Conservation (phyloP, 2,888 invertebrate genomes). For the Halictus quadricinctus region DNA sequence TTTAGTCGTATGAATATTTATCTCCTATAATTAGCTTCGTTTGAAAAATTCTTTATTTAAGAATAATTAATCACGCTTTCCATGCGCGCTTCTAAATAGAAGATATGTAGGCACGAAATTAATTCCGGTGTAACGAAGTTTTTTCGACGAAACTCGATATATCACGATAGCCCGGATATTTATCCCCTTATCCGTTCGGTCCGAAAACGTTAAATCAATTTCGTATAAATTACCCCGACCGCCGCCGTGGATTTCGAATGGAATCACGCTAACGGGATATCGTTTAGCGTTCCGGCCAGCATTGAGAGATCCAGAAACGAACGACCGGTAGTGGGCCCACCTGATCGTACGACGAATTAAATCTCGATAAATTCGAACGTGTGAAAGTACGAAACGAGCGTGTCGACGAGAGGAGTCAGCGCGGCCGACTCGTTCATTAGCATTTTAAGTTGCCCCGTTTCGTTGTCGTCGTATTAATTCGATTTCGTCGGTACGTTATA, state of each 20-base stretch:
- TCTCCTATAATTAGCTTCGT: not conserved
- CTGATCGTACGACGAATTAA: constrained; percentile 62
- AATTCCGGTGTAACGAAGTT: constrained; percentile 12
- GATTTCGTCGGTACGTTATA: constrained; percentile 45
- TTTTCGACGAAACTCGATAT: not conserved
- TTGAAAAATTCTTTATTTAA: not conserved
- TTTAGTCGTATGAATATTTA: not conserved
- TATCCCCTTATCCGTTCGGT: not conserved
- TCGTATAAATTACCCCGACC: constrained; percentile 14
- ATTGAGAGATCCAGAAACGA: constrained; percentile 44
- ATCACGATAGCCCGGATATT: not conserved
- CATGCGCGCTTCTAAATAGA: not conserved
- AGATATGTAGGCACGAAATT: not conserved
- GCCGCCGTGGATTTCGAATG: not conserved
- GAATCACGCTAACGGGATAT: constrained; percentile 23
- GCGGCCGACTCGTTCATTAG: constrained; percentile 57
- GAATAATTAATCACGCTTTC: not conserved
- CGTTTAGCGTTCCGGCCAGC: constrained; percentile 36
- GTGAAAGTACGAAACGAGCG: constrained; percentile 62
- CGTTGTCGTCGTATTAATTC: constrained; percentile 39
- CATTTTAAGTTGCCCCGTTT: constrained; percentile 62
- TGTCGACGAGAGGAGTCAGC: constrained; percentile 51
- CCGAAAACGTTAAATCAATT: constrained; percentile 26
- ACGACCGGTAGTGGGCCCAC: constrained; percentile 44
- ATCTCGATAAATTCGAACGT: constrained; percentile 66